These are phyloP conservation scores for Ceramica pisi DNA, from an alignment of 2,888 invertebrate genomes.

Conservation along the genomic window DNA sequence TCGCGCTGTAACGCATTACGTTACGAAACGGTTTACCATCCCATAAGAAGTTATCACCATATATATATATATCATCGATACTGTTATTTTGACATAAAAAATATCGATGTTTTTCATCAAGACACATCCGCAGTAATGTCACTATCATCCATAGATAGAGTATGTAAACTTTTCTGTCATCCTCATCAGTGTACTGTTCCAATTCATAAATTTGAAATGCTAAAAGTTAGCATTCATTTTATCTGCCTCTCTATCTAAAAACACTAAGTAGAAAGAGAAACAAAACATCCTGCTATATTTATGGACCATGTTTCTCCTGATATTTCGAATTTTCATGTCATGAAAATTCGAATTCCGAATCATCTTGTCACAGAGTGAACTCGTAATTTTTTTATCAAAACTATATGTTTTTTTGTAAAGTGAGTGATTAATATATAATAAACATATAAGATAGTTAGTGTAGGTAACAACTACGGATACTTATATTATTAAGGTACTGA, in stretches of 20 bases:
- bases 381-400: slow-evolving; percentile 39
- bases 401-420: slow-evolving; percentile 51
- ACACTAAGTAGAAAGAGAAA: slow-evolving; percentile 39
- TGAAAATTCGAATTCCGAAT: slow-evolving; percentile 54
- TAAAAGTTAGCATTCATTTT: slow-evolving; percentile 44
- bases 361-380: slow-evolving; percentile 40
- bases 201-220: neutral
- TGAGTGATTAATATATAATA: slow-evolving; percentile 46
- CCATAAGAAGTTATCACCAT: too few relatives aligned
- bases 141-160: neutral
- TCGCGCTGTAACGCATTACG: too few relatives aligned
- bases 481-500: slow-evolving; percentile 29
- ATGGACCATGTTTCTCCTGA: neutral
- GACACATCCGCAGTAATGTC: neutral
- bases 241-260: slow-evolving; percentile 35
- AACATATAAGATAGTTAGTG: slow-evolving; percentile 28
- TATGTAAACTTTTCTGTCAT: neutral
- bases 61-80: neutral
- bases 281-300: slow-evolving; percentile 6
- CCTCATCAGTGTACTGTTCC: slow-evolving; percentile 10
- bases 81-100: neutral
- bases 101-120: neutral
- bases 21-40: too few relatives aligned
- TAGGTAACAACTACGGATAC: slow-evolving; percentile 29
- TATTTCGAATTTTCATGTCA: slow-evolving; percentile 26